phyloP scores from a whole-genome alignment of 1,140 invertebrate genomes.

The Drosophila pachea region DNA sequence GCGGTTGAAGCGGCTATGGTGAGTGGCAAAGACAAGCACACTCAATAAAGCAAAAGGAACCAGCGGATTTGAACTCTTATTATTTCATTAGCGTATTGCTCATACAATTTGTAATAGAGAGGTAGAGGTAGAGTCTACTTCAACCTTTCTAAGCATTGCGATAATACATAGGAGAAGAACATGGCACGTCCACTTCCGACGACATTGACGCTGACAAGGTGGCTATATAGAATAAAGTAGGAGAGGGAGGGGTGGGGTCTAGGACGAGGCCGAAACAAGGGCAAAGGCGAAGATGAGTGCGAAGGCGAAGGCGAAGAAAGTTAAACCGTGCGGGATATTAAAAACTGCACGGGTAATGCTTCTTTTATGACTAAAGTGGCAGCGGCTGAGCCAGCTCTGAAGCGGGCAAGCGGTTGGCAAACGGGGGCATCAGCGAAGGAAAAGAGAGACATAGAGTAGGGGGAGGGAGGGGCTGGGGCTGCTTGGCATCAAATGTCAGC shows the following conservation, averaged over 20 bases:
- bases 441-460: neutral
- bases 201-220: conserved; percentile 32
- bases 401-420: neutral
- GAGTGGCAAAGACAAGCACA: no score
- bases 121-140: conserved; percentile 33
- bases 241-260: neutral
- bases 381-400: conserved; percentile 31
- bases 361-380: conserved; percentile 74
- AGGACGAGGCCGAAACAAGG: neutral
- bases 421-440: no score
- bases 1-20: no score
- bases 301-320: conserved; percentile 35
- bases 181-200: conserved; percentile 4
- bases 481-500: conserved; percentile 51
- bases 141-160: conserved; percentile 78
- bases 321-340: conserved; percentile 74
- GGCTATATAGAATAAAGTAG: neutral
- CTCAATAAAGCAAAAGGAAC: no score
- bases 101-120: no score
- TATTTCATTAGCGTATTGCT: no score
- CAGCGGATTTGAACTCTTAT: no score
- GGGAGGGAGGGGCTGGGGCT: neutral
- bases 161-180: conserved; percentile 56
- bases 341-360: conserved; percentile 77
- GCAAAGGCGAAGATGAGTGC: conserved; percentile 10